These are phyloP conservation scores for Gobius niger DNA, from an alignment of 2,113 vertebrate species.

Conservation along the genomic window DNA sequence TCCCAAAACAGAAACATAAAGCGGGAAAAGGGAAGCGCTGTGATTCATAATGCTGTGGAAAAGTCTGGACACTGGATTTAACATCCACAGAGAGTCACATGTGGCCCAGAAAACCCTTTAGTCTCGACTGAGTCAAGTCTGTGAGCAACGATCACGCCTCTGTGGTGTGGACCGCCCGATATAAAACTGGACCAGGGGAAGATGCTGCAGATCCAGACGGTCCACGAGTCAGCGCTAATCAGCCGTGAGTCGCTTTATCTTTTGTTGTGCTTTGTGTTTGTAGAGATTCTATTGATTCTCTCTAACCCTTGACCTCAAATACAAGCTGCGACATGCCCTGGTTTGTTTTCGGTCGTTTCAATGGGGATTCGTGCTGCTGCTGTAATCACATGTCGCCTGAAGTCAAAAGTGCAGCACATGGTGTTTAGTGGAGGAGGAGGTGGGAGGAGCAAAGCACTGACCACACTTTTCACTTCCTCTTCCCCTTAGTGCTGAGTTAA, in stretches of 20 bases:
- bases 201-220: conserved; percentile 1
- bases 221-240: conserved; percentile 29
- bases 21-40: not conserved
- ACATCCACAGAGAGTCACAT: conserved; percentile 50
- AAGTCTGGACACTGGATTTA: conserved; percentile 52
- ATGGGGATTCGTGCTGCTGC: conserved; percentile 25
- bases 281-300: not conserved
- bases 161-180: conserved; percentile 26
- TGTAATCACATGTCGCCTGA: conserved; percentile 43
- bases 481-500: not conserved
- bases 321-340: conserved; percentile 9
- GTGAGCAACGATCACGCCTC: conserved; percentile 62
- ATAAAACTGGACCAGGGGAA: conserved; percentile 51
- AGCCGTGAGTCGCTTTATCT: conserved; percentile 58
- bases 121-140: conserved; percentile 54
- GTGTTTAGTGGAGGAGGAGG: not conserved
- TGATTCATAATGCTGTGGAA: conserved; percentile 51
- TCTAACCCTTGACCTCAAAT: conserved; percentile 25
- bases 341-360: conserved; percentile 41
- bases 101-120: conserved; percentile 30
- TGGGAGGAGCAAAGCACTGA: conserved; percentile 3
- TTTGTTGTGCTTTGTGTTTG: not conserved
- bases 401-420: conserved; percentile 1
- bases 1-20: not conserved
- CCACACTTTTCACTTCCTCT: not conserved